Evolutionary conservation across 2,888 invertebrate species (phyloP), one percentile per base, ranked within the genome.

Genomic region (Furcula furcula): DNA sequence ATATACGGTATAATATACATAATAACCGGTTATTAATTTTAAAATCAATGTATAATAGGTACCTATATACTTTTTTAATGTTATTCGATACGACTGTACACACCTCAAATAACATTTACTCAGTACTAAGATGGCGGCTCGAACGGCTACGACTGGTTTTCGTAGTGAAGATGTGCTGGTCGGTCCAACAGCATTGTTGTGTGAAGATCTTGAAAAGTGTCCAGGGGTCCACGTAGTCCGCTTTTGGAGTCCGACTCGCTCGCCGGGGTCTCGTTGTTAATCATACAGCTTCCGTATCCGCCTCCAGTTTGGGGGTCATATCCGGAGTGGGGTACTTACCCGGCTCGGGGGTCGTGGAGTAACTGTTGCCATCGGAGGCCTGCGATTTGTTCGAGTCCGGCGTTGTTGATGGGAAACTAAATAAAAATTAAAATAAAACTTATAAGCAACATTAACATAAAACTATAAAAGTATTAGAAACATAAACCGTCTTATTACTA

Each of bases 221-320:
- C 18, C 46, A 37, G n/a, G 77, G 75, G 49, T 67, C 56, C 31
- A 55, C 55, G 38, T 42, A 31, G 38, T 56, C 55, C 40, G 27
- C 21, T 20, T 34, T 19, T 37, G 45, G 42, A 37, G 30, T 35
- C 39, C 39, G 36, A 23, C 21, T 5, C 48, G 7, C 12, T 5
- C 7, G 7, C 15, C 26, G 13, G 44, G 7, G 29, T 12, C 4
- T 7, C 23, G 31, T 32, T 26, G 1, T 20, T 23, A 59, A 80
- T 82, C 82, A 82, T 68, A 62, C 66, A 19, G 71, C 46, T 42
- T 77, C 78, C 0, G 59, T 36, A 15, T 67, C 71, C 0, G 68
- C 50, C 20, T 75, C 78, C n/a, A 53, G 40, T 37, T 67, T 65
- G 7, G 72, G 61, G 2, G 56, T 46, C 23, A 65, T 45, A 29